Conservation (phyloP, 2,113 vertebrate genomes). For the Orthonyx spaldingii region DNA sequence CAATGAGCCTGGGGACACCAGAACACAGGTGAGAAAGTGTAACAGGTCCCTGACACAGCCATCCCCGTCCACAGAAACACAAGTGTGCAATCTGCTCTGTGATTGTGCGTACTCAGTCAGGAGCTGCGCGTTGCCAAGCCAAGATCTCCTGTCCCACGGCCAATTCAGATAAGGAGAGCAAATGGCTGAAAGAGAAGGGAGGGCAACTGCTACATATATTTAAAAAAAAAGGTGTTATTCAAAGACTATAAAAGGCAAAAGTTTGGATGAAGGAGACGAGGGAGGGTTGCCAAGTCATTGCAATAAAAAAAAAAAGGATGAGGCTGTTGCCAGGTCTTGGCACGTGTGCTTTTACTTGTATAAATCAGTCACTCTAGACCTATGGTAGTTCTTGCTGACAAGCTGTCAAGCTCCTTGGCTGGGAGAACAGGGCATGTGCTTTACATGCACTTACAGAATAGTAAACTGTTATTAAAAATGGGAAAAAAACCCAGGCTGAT, state of each 20-base stretch:
- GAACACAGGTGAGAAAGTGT: background rate
- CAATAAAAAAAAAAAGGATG: background rate
- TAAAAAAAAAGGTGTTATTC: background rate
- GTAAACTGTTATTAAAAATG: conserved; percentile 36
- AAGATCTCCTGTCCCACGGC: background rate
- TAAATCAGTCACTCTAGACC: conserved; percentile 62
- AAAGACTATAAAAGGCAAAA: conserved; percentile 68
- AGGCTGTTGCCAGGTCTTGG: conserved; percentile 21
- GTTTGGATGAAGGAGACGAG: conserved; percentile 38
- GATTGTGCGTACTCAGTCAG: background rate
- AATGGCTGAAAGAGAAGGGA: conserved; percentile 25
- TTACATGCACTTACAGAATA: conserved; percentile 45
- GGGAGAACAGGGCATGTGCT: conserved; percentile 19
- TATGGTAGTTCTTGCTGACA: conserved; percentile 56
- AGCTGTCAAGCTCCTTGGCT: conserved; percentile 52
- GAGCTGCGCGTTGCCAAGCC: background rate
- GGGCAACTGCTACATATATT: background rate
- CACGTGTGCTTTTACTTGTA: conserved; percentile 31
- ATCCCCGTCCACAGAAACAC: background rate
- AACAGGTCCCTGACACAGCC: background rate
- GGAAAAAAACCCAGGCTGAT: background rate
- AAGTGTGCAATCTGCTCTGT: background rate
- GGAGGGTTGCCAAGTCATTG: conserved; percentile 21
- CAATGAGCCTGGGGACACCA: rapidly evolving
- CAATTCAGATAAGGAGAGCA: conserved; percentile 23